Evolutionary conservation across 2,113 vertebrate species (phyloP).

Genomic region (Piaya cayana): DNA sequence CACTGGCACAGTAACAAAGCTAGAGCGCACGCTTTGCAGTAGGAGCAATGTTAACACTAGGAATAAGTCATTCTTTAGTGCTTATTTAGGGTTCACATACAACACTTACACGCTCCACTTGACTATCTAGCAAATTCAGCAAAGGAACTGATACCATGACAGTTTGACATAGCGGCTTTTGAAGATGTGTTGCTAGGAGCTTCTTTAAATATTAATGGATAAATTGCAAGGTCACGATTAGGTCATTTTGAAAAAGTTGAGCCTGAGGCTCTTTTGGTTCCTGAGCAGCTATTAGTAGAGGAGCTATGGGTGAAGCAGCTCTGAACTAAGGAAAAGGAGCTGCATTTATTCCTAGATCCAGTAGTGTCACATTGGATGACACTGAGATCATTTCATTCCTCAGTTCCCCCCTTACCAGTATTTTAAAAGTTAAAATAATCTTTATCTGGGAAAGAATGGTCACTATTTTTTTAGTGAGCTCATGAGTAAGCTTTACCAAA

Average conservation of each 20-base stretch:
- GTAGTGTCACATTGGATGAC: neutral
- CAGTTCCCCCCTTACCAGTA: neutral
- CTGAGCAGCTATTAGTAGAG: neutral
- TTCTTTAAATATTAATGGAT: neutral
- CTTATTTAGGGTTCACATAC: neutral
- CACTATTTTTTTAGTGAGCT: neutral
- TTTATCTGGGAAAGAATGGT: neutral
- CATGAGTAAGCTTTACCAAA: neutral
- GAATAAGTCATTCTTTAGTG: neutral
- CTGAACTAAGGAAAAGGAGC: neutral
- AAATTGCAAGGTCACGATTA: neutral
- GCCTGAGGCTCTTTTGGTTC: neutral
- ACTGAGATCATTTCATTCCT: neutral
- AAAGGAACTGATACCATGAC: neutral
- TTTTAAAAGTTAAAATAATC: neutral
- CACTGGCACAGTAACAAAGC: neutral
- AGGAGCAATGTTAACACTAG: neutral
- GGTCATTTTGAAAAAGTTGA: neutral
- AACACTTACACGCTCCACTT: accelerated
- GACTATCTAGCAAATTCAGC: neutral
- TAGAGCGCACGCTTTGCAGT: neutral
- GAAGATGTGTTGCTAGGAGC: neutral
- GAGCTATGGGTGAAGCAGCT: neutral
- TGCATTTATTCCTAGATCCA: neutral
- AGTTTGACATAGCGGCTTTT: neutral